Evolutionary conservation across 2,113 vertebrate species (phyloP), one percentile per base, ranked within the genome.

Genomic region (Oryzias melastigma): DNA sequence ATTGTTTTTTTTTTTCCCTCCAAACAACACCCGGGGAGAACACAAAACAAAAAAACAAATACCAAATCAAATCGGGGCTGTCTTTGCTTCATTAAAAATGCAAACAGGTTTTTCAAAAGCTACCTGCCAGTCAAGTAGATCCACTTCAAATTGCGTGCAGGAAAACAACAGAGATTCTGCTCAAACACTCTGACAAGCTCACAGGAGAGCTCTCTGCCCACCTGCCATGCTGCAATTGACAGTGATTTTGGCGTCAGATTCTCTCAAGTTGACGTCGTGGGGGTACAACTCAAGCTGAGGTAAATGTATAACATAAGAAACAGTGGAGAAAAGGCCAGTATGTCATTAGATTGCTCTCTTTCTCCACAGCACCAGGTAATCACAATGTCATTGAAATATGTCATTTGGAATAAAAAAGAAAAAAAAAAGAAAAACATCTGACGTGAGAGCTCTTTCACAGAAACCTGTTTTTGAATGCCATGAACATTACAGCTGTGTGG

Each of bases 61-160:
- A 42, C 29, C 22, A 29, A 62, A 46, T 42, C 53, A 24, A 45
- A 52, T 18, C 29, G 42, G 20, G n/a, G 16, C 56, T 24, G 41
- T 68, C 59, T 58, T 64, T 62, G 46, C 58, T 60, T 71, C 69
- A 60, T 80, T 75, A 62, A 84, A 80, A 79, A 81, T 69, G 65
- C 60, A 60, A 65, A 73, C 52, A 43, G 55, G 73, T 67, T 57
- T 78, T 77, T 71, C n/a, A 47, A 52, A 66, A 63, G 40, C 52
- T 55, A 42, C 51, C 52, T 66, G 27, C 48, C 74, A 65, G 62
- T 70, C 72, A 70, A 60, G 56, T 46, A 10, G 44, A 64, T 80
- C 59, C 25, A 61, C 19, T 35, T 63, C 55, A 80, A 80, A 85
- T 80, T 55, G 50, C 60, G 35, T 52, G 52, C 42, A 58, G 45